Base-by-base conservation (phyloP, 2,888 invertebrate genomes). In the Baronia brevicornis region DNA sequence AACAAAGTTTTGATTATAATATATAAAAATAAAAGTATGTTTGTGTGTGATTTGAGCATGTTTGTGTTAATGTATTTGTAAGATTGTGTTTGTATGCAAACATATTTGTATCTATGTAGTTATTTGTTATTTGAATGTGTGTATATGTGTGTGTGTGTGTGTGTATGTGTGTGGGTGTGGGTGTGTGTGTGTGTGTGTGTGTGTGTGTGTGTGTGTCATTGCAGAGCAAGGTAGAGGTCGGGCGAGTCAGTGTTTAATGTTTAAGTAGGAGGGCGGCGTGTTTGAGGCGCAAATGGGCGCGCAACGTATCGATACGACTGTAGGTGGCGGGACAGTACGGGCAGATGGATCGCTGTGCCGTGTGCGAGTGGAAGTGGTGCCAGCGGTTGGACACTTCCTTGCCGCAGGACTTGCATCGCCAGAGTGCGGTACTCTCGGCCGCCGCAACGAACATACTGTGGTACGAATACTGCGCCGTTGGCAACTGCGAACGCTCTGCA, bases 321-420 rank as follows among this genome's bases (percentile, higher is more conserved):
- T 94, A 94, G 41, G 93, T 92, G 57, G 93, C 92, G 46, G 92
- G 91, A 84, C 94, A 94, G 78, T 92, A 92, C 41, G 92, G 93
- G 79, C 94, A 94, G 60, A 89, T 87, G 50, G 90, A 92, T 55
- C 93, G 88, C 75, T 91, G 90, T 47, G 91, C 89, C 40, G 91
- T 91, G 80, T 94, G 93, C 55, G 91, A 91, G 79, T 93, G 93
- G 86, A 89, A 93, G 84, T 94, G 93, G 75, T 94, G 93, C 93
- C 93, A 94, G 78, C 93, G 88, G 84, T 93, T 94, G 71, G 93
- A 91, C 46, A 93, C 93, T 85, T 93, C 91, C 85, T 93, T 94
- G 72, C 91, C 91, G 84, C 93, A 93, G 18, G 90, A 89, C 66
- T 90, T 90, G 80, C 93, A 93, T 65, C 89, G 89, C 92, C 93